phyloP scores from a whole-genome alignment of 2,888 invertebrate species.

The Drosophila meridionalis region DNA sequence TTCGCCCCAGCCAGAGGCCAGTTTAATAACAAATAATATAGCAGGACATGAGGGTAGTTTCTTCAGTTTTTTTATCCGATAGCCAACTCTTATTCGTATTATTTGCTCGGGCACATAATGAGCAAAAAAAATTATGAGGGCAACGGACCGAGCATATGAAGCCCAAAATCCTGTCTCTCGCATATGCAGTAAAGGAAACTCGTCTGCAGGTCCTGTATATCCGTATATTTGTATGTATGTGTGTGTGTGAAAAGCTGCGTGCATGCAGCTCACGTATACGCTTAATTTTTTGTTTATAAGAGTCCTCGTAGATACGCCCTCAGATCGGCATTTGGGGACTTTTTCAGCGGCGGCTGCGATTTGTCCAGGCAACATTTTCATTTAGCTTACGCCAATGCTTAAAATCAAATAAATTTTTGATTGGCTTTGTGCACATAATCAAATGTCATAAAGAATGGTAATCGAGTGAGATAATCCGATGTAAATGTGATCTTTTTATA shows the following conservation, averaged over 20 bases:
- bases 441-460: background rate
- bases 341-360: constrained; percentile 10
- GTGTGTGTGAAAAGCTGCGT: background rate
- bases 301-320: constrained; percentile 32
- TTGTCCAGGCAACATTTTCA: constrained; percentile 19
- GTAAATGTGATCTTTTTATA: background rate
- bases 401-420: constrained; percentile 12
- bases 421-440: background rate
- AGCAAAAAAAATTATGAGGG: constrained; percentile 65
- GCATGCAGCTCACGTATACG: constrained; percentile 74
- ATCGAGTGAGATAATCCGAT: background rate
- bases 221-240: background rate
- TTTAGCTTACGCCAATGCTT: constrained; percentile 17
- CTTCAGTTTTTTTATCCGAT: constrained; percentile 36
- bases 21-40: constrained; percentile 68
- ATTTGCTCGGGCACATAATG: constrained; percentile 63
- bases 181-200: constrained; percentile 22
- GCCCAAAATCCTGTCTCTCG: constrained; percentile 15
- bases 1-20: constrained; percentile 22
- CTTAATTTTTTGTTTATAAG: constrained; percentile 79
- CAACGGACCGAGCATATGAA: constrained; percentile 10
- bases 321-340: constrained; percentile 49
- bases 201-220: constrained; percentile 44
- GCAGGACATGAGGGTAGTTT: constrained; percentile 63
- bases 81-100: constrained; percentile 25